A percentile compares a stretch with the other conserved stretches of the same genome.
These are phyloP conservation scores for Reticulitermes lucifugus DNA, from an alignment of 2,888 invertebrate genomes.

Conservation along the genomic window DNA sequence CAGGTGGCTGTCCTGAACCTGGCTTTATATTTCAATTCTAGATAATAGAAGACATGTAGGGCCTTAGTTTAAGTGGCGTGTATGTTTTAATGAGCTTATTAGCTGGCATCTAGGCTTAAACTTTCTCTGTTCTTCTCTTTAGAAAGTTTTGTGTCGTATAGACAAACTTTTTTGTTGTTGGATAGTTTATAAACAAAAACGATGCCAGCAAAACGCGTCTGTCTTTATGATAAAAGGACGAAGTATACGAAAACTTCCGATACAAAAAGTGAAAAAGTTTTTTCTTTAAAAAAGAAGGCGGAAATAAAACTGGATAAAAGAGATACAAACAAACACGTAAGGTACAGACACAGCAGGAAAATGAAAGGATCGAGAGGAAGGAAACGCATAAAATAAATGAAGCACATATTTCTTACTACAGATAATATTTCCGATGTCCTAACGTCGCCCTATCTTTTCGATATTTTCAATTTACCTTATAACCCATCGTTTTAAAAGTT, in stretches of 20 bases:
- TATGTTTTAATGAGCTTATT: no score
- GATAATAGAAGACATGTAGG: no score
- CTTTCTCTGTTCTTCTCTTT: no score
- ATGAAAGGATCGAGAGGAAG: not conserved
- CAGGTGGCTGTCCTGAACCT: no score
- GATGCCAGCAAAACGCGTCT: not conserved
- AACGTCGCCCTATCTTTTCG: not conserved
- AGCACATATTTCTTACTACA: conserved; percentile 6
- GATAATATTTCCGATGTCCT: conserved; percentile 33
- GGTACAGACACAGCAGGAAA: not conserved
- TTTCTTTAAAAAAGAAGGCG: not conserved
- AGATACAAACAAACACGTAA: not conserved
- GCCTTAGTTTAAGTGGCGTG: no score
- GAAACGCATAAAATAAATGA: conserved; percentile 34
- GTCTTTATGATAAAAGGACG: not conserved
- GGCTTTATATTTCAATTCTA: no score
- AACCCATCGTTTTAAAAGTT: not conserved
- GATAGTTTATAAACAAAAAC: conserved; percentile 23
- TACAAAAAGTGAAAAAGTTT: not conserved
- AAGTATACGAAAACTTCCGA: not conserved
- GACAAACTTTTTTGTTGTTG: not conserved
- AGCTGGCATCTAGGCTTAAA: no score
- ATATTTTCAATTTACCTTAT: not conserved
- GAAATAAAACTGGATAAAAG: not conserved
- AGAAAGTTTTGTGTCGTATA: no score